Evolutionary conservation across 2,888 invertebrate genomes (phyloP).

Genomic region (Drosophila melanosoma): DNA sequence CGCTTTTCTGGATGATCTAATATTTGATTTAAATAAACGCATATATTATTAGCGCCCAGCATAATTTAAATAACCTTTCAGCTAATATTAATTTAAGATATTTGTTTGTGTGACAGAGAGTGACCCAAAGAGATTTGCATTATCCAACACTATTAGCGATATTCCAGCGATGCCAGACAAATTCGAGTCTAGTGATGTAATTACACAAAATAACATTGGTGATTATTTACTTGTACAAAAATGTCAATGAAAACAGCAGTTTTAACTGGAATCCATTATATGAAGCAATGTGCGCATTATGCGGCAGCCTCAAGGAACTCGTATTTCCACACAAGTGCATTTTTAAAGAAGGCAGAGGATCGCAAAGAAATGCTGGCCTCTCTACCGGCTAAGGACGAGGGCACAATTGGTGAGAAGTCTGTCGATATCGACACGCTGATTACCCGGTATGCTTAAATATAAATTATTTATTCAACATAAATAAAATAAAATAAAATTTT

Average conservation of each 20-base stretch:
- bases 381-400: constrained; percentile 88
- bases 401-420: constrained; percentile 90
- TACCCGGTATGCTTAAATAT: constrained; percentile 85
- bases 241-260: constrained; percentile 69
- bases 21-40: background rate
- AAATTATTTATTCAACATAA: background rate
- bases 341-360: constrained; percentile 85
- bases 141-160: constrained; percentile 32
- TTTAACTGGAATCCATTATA: constrained; percentile 48
- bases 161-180: constrained; percentile 29
- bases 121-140: background rate
- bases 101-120: background rate
- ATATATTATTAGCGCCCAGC: background rate
- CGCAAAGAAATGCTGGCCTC: constrained; percentile 86
- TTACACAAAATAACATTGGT: constrained; percentile 28
- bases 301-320: constrained; percentile 18
- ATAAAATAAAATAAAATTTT: background rate
- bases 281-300: constrained; percentile 27
- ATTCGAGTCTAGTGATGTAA: constrained; percentile 42
- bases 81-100: background rate
- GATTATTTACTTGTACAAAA: constrained; percentile 27
- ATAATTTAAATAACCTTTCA: background rate
- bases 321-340: constrained; percentile 68
- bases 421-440: constrained; percentile 89
- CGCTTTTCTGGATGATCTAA: background rate